Conservation (phyloP, 2,888 invertebrate species). For the Micropterix aruncella region DNA sequence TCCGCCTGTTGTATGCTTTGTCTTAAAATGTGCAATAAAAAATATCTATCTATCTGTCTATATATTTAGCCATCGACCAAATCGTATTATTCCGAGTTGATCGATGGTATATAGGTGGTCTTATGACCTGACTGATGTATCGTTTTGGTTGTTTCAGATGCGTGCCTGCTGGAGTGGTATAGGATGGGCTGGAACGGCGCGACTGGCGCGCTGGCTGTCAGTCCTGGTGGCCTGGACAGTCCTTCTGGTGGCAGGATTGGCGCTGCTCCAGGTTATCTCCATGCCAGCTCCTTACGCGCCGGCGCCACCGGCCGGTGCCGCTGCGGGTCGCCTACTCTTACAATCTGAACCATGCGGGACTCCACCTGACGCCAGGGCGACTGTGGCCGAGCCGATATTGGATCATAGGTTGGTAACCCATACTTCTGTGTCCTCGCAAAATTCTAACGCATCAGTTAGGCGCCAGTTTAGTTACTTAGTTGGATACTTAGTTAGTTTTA, state of each 20-base stretch:
- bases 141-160: not conserved
- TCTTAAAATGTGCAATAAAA: too few species aligned
- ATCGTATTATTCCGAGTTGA: too few species aligned
- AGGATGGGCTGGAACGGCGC: constrained; percentile 16
- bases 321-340: constrained; percentile 14
- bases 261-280: constrained; percentile 6
- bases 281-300: constrained; percentile 15
- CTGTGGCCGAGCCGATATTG: not conserved
- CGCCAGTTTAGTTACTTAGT: too few species aligned
- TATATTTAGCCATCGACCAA: too few species aligned
- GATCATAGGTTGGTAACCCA: not conserved
- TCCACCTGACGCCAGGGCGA: constrained; percentile 15
- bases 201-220: constrained; percentile 22
- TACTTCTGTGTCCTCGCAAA: not conserved
- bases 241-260: constrained; percentile 20
- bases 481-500: too few species aligned
- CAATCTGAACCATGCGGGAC: constrained; percentile 13
- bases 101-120: too few species aligned
- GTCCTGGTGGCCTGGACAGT: constrained; percentile 25
- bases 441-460: not conserved
- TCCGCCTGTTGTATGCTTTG: too few species aligned
- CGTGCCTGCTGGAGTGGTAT: constrained; percentile 27
- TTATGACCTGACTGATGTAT: too few species aligned
- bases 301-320: constrained; percentile 15
- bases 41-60: too few species aligned